These are phyloP conservation scores for Osedax fenrisi DNA, from an alignment of 2,888 invertebrate genomes.

Conservation along the genomic window DNA sequence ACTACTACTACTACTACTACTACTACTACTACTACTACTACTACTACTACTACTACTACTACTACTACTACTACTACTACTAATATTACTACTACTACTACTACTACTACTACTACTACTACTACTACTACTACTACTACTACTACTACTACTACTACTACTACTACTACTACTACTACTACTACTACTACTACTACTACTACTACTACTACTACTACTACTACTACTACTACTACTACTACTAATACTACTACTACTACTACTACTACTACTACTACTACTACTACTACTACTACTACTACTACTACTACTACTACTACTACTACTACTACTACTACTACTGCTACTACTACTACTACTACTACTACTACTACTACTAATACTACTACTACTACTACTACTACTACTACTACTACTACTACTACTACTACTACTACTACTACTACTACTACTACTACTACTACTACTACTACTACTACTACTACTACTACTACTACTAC, in stretches of 20 bases:
- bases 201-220: constrained; percentile 6
- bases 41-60: no score
- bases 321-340: background rate
- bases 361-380: no score
- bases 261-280: no score
- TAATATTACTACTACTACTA: constrained; percentile 25
- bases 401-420: constrained; percentile 2
- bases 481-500: constrained; percentile 2
- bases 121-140: no score
- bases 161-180: background rate
- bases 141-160: no score
- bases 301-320: background rate
- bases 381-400: constrained; percentile 2
- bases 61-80: no score
- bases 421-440: constrained; percentile 2
- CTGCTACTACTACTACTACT: background rate
- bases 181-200: background rate
- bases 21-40: no score
- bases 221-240: constrained; percentile 2
- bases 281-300: no score
- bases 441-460: constrained; percentile 2
- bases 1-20: no score
- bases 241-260: no score
- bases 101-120: constrained; percentile 27
- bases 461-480: constrained; percentile 2